These are phyloP conservation scores for Nylanderia fulva DNA, from an alignment of 1,140 invertebrate species.

Conservation along the genomic window DNA sequence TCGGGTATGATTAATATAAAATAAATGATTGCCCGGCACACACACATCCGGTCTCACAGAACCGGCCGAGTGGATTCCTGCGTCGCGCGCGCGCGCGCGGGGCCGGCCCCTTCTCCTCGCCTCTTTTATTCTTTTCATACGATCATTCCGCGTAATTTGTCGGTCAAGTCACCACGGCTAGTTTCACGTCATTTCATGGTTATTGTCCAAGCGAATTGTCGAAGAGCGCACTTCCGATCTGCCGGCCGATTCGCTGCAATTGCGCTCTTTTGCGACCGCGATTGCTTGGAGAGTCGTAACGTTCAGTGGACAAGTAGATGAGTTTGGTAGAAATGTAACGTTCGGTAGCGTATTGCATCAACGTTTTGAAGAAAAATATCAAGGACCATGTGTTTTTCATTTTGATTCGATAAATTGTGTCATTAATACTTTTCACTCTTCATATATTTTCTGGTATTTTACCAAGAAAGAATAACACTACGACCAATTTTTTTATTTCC, in stretches of 20 bases:
- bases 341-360: neutral
- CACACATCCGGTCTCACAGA: conserved; percentile 83
- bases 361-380: neutral
- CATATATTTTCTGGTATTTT: neutral
- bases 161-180: conserved; percentile 84
- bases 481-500: neutral
- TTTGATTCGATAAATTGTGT: neutral
- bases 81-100: conserved; percentile 1
- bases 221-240: conserved; percentile 68
- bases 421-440: neutral
- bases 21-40: conserved; percentile 83
- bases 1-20: conserved; percentile 84
- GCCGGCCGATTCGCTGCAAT: conserved; percentile 62
- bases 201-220: conserved; percentile 83
- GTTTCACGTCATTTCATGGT: conserved; percentile 85
- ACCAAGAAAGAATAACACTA: neutral
- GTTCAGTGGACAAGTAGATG: conserved; percentile 45
- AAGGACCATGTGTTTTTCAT: neutral
- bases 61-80: conserved; percentile 74
- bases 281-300: conserved; percentile 32
- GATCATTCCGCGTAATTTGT: conserved; percentile 85
- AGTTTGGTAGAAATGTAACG: neutral
- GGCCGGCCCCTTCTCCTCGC: conserved; percentile 31
- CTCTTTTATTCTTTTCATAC: conserved; percentile 74
- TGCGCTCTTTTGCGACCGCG: conserved; percentile 20